phyloP scores from a whole-genome alignment of 1,140 invertebrate genomes.

The Anastrepha ludens region DNA sequence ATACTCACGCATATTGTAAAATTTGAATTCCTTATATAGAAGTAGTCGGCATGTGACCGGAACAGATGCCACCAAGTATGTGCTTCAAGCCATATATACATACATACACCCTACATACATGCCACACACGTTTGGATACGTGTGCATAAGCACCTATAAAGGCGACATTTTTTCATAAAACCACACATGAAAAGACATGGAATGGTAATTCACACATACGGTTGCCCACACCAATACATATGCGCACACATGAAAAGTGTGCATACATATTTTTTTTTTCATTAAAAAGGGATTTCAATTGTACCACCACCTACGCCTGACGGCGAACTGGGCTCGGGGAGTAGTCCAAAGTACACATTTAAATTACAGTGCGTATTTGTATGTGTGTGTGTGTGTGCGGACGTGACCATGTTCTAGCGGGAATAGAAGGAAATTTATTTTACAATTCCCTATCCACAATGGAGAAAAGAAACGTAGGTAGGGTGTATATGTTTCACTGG shows the following conservation, averaged over 20 bases:
- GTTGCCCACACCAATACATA: not conserved
- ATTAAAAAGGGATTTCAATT: slow-evolving; percentile 23
- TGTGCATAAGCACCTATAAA: not conserved
- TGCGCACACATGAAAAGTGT: not conserved
- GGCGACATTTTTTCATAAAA: slow-evolving; percentile 31
- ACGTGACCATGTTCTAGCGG: not conserved
- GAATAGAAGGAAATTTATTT: slow-evolving; percentile 10
- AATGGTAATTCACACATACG: not conserved
- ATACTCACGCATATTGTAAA: not conserved
- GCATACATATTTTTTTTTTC: not conserved
- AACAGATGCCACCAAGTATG: slow-evolving; percentile 38
- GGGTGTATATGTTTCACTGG: not conserved
- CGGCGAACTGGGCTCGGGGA: not conserved
- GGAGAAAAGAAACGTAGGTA: not conserved
- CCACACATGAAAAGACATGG: not conserved
- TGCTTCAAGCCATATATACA: not conserved
- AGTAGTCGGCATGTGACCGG: slow-evolving; percentile 5
- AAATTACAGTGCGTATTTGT: not conserved
- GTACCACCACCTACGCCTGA: not conserved
- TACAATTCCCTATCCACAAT: not conserved
- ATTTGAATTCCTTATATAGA: not conserved
- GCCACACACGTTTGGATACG: not conserved
- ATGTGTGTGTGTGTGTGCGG: not conserved
- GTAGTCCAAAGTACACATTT: not conserved
- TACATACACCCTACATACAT: not conserved